Evolutionary conservation across 2,888 invertebrate species (phyloP).

Genomic region (Epirrhoe alternata): DNA sequence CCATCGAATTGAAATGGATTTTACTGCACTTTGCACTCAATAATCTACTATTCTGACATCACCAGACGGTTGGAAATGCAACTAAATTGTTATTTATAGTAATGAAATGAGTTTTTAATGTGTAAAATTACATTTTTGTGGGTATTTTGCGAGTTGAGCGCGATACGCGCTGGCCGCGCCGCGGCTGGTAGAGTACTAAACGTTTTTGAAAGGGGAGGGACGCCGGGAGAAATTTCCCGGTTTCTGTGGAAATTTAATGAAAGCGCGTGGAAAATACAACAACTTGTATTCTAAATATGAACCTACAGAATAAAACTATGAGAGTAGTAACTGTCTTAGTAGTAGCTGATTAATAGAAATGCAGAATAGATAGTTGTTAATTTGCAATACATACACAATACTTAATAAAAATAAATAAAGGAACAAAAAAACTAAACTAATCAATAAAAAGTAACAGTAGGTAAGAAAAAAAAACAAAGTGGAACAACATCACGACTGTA

Average conservation of each 20-base stretch:
- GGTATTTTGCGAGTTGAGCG: slow-evolving; percentile 52
- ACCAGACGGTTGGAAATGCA: slow-evolving; percentile 47
- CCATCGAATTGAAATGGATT: slow-evolving; percentile 41
- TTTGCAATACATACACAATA: no score
- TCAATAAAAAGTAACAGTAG: no score
- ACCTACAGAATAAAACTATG: background rate
- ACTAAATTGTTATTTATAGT: slow-evolving; percentile 30
- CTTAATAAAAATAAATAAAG: no score
- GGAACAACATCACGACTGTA: no score
- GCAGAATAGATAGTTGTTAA: no score
- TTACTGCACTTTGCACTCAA: slow-evolving; percentile 29
- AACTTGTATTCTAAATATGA: background rate
- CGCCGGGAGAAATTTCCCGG: slow-evolving; percentile 49
- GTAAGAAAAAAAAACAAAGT: no score
- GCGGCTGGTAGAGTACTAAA: slow-evolving; percentile 72
- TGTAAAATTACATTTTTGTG: slow-evolving; percentile 52
- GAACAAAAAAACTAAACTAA: no score
- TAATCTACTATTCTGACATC: slow-evolving; percentile 23
- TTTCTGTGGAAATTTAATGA: slow-evolving; percentile 47
- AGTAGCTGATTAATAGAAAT: no score
- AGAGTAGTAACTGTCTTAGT: background rate
- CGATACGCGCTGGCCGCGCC: slow-evolving; percentile 71
- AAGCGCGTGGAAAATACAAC: slow-evolving; percentile 8
- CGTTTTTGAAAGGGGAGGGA: slow-evolving; percentile 40
- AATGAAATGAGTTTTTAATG: slow-evolving; percentile 28